Conservation (phyloP, 1,140 invertebrate genomes). For the Myzus persicae region DNA sequence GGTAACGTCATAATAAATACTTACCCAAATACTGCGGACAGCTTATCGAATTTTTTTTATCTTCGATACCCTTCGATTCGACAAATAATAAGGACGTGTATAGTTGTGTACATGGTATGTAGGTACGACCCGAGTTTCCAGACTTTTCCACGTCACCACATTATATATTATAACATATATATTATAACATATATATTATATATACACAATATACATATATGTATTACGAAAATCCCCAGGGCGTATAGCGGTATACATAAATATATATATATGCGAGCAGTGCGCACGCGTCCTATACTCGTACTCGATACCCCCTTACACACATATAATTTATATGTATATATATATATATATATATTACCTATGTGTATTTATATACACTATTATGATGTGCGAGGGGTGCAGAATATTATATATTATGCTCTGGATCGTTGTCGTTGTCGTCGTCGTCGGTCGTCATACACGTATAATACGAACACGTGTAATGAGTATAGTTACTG, state of each 20-base stretch:
- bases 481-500: background rate
- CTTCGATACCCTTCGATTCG: constrained; percentile 18
- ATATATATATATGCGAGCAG: background rate
- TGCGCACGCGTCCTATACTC: background rate
- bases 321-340: background rate
- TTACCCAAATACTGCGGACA: constrained; percentile 21
- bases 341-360: background rate
- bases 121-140: constrained; percentile 2
- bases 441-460: constrained; percentile 10
- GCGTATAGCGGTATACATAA: background rate
- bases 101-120: background rate
- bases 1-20: constrained; percentile 43
- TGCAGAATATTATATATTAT: constrained; percentile 28
- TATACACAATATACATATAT: background rate
- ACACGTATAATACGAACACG: constrained; percentile 31
- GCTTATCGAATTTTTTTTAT: constrained; percentile 47
- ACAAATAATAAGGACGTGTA: constrained; percentile 36
- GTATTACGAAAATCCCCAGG: constrained; percentile 12
- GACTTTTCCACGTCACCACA: constrained; percentile 13
- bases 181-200: too few species aligned
- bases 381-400: constrained; percentile 11
- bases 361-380: constrained; percentile 12
- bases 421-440: constrained; percentile 9
- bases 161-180: background rate
- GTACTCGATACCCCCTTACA: constrained; percentile 36